Evolutionary conservation across 64 coral and sea anemone genomes (phyloP), one percentile per base, ranked within the genome.

Genomic region (Dendronephthya gigantea): DNA sequence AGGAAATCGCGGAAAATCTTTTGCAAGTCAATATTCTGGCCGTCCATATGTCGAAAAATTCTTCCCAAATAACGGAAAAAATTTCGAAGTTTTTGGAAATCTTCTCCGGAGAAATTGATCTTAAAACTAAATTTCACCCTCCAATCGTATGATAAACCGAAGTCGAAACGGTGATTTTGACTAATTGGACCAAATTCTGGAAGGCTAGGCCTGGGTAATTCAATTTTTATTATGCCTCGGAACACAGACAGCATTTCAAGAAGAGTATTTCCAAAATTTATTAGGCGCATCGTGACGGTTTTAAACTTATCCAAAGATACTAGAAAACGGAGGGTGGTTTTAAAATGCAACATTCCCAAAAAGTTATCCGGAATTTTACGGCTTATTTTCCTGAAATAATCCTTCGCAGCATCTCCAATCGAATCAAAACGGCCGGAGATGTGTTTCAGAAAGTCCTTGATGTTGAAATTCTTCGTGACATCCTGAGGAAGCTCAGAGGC

Each of bases 121-220:
- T 91, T 68, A 39, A 93, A 93, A 29, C 91, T 85, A 27, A 97
- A 62, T 13, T 62, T 86, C 16, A 91, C 89, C 76, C 70, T 91
- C 94, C 94, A 97, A 41, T 97, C 85, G 83, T 93, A 97, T 9
- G 82, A 85, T 33, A 97, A 87, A 5, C 92, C 94, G 70, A 97
- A 97, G 19, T 92, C 88, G 48, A 93, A 91, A 0, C 11, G 14
- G 17, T 55, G 70, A 14, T 65, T 33, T n/a, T 48, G 29, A 58
- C 16, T 49, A 35, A 30, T 87, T 50, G 86, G 85, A 59, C 68
- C 66, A 22, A 89, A 49, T 13, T 83, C 35, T 39, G 84, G 87
- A 0, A 92, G 41, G 22, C 50, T 79, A 32, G 89, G 62, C 16
- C 49, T 32, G 35, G 94, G 94, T 23, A 93, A 85, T 29, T 41